A percentile compares a stretch with the other conserved stretches of the same genome.
Conservation (phyloP, 1,140 invertebrate species). For the Linepithema humile region DNA sequence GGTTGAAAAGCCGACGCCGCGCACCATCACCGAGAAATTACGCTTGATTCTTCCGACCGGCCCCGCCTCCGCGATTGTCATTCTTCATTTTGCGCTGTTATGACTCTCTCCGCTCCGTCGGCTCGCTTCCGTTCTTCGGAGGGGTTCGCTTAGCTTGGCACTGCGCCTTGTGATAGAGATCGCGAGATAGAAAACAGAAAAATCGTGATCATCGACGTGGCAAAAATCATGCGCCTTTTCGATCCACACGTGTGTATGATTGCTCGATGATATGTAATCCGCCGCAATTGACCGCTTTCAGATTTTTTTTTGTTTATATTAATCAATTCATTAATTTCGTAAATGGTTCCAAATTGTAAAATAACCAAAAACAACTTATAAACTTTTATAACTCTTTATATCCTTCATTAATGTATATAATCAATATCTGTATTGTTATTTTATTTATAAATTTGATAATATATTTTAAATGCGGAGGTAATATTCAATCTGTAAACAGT, state of each 20-base stretch:
- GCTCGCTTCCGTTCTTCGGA: constrained; percentile 53
- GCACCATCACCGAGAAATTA: constrained; percentile 82
- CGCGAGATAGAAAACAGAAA: neutral
- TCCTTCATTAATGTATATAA: neutral
- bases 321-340: neutral
- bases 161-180: too few species aligned
- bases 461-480: neutral
- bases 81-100: constrained; percentile 25
- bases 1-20: constrained; percentile 81
- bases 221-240: neutral
- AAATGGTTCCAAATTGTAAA: neutral
- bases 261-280: neutral
- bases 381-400: neutral
- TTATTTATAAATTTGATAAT: neutral
- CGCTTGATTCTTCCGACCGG: constrained; percentile 73
- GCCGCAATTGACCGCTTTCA: neutral
- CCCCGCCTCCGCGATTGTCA: constrained; percentile 42
- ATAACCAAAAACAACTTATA: neutral
- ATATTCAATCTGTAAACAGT: neutral
- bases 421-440: neutral
- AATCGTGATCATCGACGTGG: neutral
- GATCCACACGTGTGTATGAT: neutral
- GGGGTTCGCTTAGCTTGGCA: constrained; percentile 70
- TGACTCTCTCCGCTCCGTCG: neutral
- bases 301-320: neutral